These are phyloP conservation scores for Neria commutata DNA, from an alignment of 2,888 invertebrate genomes.

Conservation along the genomic window DNA sequence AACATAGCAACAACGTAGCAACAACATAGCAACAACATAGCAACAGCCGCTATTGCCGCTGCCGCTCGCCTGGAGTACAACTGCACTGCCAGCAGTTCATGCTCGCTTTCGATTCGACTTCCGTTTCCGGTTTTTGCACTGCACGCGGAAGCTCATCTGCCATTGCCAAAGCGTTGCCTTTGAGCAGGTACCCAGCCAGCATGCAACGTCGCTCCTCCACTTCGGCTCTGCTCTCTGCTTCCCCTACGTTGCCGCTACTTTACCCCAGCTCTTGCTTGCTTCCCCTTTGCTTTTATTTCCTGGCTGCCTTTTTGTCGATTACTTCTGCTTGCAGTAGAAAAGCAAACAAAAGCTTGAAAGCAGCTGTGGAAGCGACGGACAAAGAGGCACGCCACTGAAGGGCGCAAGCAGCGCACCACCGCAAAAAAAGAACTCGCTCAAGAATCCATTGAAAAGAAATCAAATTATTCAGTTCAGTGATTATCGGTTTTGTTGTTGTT, in stretches of 20 bases:
- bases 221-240: no score
- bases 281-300: not conserved
- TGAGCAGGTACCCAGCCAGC: not conserved
- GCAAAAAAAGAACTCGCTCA: conserved; percentile 3
- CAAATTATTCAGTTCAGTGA: conserved; percentile 60
- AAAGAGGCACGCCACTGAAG: conserved; percentile 1
- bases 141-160: not conserved
- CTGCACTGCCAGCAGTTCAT: no score
- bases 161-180: not conserved
- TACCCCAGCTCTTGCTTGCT: not conserved
- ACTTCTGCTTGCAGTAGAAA: not conserved
- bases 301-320: not conserved
- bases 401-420: not conserved
- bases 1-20: not conserved
- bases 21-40: conserved; percentile 9
- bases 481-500: conserved; percentile 52
- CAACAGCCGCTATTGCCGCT: no score
- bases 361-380: not conserved
- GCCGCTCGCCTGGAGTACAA: no score
- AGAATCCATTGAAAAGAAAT: conserved; percentile 46
- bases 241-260: no score
- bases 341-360: conserved; percentile 11
- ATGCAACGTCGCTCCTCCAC: no score
- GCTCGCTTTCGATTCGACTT: conserved; percentile 9
- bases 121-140: conserved; percentile 13